A percentile compares a stretch with the other conserved stretches of the same genome.
Conservation (phyloP, 2,797 vertebrate species). For the Ctenochaetus hawaiiensis region DNA sequence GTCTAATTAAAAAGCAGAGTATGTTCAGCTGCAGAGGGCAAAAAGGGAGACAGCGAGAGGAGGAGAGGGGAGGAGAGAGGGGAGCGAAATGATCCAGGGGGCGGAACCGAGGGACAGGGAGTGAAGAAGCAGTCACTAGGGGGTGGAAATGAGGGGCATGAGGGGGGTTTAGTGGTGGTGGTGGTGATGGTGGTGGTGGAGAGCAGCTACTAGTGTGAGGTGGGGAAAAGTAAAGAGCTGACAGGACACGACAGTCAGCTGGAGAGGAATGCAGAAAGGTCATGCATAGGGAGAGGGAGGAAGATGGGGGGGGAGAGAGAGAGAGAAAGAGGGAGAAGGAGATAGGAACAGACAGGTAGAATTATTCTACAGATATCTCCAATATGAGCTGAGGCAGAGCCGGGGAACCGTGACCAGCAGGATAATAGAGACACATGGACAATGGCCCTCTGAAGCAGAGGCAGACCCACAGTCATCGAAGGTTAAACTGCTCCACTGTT, state of each 20-base stretch:
- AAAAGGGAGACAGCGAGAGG: conserved; percentile 55
- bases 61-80: conserved; percentile 63
- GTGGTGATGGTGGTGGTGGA: conserved; percentile 9
- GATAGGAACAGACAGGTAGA: conserved; percentile 79
- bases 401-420: conserved; percentile 74
- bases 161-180: conserved; percentile 20
- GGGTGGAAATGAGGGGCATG: conserved; percentile 48
- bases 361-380: conserved; percentile 78
- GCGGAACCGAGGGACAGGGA: conserved; percentile 62
- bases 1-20: conserved; percentile 88
- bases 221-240: conserved; percentile 56
- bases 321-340: conserved; percentile 41
- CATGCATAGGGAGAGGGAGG: conserved; percentile 45
- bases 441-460: conserved; percentile 64
- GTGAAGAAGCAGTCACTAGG: conserved; percentile 47
- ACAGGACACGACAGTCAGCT: conserved; percentile 78
- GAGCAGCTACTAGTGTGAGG: conserved; percentile 54
- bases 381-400: conserved; percentile 64
- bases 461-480: conserved; percentile 56
- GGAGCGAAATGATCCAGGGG: conserved; percentile 67
- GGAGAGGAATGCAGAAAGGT: conserved; percentile 76
- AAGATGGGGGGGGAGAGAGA: conserved; percentile 5
- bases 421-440: conserved; percentile 80
- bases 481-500: conserved; percentile 61
- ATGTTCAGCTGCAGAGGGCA: conserved; percentile 84